phyloP scores from a whole-genome alignment of 2,113 vertebrate genomes.

The Galbula dea region DNA sequence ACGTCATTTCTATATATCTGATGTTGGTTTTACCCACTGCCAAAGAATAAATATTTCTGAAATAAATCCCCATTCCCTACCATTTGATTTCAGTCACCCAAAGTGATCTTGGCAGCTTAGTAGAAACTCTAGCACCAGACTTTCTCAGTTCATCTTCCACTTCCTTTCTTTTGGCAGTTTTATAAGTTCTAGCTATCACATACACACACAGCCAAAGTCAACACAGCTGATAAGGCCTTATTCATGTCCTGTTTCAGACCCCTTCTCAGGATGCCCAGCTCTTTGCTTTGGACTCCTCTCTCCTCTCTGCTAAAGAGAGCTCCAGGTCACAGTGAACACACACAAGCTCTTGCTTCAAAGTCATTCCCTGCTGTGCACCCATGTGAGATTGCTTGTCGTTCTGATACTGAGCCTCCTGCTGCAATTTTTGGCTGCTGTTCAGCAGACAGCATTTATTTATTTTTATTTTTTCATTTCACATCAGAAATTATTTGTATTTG shows the following conservation, averaged over 20 bases:
- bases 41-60: not conserved
- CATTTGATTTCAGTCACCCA: not conserved
- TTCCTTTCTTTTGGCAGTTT: not conserved
- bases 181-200: not conserved
- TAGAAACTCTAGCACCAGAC: not conserved
- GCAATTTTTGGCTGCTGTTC: not conserved
- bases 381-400: not conserved
- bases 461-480: not conserved
- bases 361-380: not conserved
- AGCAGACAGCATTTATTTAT: not conserved
- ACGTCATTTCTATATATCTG: not conserved
- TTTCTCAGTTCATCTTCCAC: not conserved
- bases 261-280: not conserved
- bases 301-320: not conserved
- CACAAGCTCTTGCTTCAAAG: not conserved
- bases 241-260: not conserved
- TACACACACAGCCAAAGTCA: not conserved
- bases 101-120: not conserved
- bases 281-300: not conserved
- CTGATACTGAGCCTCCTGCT: not conserved
- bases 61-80: not conserved
- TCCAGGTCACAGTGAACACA: not conserved
- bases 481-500: not conserved
- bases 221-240: not conserved
- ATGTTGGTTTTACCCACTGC: not conserved